A percentile compares a stretch with the other conserved stretches of the same genome.
Evolutionary conservation across 2,113 vertebrate species (phyloP).

Genomic region (Eulemur macaco): DNA sequence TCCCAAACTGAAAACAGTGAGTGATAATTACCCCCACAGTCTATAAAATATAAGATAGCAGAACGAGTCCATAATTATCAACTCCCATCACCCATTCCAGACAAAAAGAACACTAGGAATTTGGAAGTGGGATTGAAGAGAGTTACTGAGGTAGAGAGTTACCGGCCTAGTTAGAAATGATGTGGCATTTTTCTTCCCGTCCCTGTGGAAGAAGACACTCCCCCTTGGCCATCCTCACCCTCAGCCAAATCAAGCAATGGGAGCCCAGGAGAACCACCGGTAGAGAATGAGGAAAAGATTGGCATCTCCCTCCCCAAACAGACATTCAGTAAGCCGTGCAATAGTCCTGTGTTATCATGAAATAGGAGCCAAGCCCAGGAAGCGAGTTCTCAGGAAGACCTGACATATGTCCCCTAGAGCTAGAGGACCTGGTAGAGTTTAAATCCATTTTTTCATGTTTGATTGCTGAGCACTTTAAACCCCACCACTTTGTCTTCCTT

Average conservation of each 20-base stretch:
- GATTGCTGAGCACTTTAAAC: not conserved
- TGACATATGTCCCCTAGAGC: not conserved
- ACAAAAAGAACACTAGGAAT: not conserved
- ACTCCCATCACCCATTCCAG: not conserved
- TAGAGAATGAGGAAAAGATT: not conserved
- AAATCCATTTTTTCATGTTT: not conserved
- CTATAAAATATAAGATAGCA: not conserved
- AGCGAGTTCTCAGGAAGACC: not conserved
- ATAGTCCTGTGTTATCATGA: not conserved
- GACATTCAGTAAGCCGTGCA: not conserved
- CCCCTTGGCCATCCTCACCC: not conserved
- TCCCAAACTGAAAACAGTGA: conserved; percentile 21
- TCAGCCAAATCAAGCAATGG: not conserved
- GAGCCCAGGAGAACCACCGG: not conserved
- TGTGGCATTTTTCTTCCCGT: not conserved
- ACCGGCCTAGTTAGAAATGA: not conserved
- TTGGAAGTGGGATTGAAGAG: not conserved
- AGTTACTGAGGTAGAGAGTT: not conserved
- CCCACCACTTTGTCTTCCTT: not conserved
- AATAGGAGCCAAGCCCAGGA: not conserved
- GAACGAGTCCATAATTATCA: not conserved
- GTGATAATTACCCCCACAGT: not conserved
- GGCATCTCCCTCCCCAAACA: not conserved
- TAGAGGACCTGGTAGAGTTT: not conserved
- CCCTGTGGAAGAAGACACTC: not conserved